Percentiles rank a stretch among this genome's conserved stretches.
phyloP scores from a whole-genome alignment of 1,140 invertebrate genomes.

The Cyclina sinensis region DNA sequence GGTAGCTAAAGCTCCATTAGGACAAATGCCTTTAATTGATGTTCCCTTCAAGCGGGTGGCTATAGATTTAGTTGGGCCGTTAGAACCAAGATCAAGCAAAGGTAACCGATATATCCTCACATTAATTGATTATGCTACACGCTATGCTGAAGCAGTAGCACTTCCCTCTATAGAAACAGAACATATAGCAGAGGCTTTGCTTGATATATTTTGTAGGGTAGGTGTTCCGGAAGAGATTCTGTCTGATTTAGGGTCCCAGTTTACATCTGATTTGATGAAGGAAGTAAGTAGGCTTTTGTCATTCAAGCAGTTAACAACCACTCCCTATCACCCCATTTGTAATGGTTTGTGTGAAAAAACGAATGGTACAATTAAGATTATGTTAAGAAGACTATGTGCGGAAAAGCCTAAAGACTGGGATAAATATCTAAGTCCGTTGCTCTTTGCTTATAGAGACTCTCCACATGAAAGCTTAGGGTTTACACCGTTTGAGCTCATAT shows the following conservation, averaged over 20 bases:
- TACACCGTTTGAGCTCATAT: conserved; percentile 79
- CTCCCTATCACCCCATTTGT: conserved; percentile 56
- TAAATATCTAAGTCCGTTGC: conserved; percentile 70
- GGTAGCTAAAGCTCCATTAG: conserved; percentile 51
- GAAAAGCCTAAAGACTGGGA: conserved; percentile 79
- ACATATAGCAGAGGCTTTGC: conserved; percentile 59
- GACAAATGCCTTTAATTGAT: conserved; percentile 62
- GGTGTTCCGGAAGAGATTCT: conserved; percentile 82
- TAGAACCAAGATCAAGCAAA: conserved; percentile 45
- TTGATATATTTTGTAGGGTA: conserved; percentile 81
- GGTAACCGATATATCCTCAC: conserved; percentile 62
- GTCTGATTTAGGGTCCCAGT: conserved; percentile 53
- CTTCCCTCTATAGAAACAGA: conserved; percentile 45
- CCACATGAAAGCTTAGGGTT: conserved; percentile 73
- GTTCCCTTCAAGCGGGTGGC: conserved; percentile 59
- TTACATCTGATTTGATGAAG: conserved; percentile 29
- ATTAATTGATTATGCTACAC: conserved; percentile 56
- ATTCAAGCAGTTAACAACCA: conserved; percentile 30
- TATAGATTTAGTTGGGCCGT: conserved; percentile 61
- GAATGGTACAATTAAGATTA: too few species aligned
- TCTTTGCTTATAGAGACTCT: conserved; percentile 79
- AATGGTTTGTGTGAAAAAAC: conserved; percentile 78
- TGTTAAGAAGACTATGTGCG: too few species aligned
- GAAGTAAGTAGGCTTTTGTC: conserved; percentile 42
- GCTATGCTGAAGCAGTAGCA: conserved; percentile 64